These are phyloP conservation scores for Grus americana DNA, from an alignment of 2,113 vertebrate species.

Conservation along the genomic window DNA sequence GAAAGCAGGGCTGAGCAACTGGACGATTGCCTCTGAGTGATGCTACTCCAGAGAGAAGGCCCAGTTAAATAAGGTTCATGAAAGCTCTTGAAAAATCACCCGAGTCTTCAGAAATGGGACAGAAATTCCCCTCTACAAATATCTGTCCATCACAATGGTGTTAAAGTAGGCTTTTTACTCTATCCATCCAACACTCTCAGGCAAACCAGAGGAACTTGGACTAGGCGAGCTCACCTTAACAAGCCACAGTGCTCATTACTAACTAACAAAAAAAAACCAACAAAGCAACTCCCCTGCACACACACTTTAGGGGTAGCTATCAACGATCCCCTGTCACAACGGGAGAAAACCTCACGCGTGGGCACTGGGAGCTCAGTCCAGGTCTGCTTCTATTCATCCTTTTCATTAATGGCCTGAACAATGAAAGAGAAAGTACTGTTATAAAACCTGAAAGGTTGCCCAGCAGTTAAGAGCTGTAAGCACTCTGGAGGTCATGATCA, in stretches of 20 bases:
- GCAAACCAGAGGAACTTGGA: background rate
- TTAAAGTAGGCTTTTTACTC: background rate
- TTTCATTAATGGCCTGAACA: constrained; percentile 1
- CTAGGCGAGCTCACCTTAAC: background rate
- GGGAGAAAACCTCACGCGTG: background rate
- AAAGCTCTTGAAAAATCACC: background rate
- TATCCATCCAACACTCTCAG: background rate
- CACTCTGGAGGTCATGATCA: background rate
- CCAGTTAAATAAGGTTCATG: background rate
- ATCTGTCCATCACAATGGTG: background rate
- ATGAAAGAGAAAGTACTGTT: constrained; percentile 4
- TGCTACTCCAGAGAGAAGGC: background rate
- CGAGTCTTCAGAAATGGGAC: background rate
- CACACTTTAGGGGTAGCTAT: background rate
- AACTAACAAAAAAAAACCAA: background rate
- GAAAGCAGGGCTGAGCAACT: background rate
- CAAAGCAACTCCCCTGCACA: background rate
- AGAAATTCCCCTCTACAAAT: background rate
- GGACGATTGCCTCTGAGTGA: rapidly evolving
- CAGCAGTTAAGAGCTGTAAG: constrained; percentile 27
- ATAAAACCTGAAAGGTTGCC: constrained; percentile 26
- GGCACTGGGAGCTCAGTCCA: background rate
- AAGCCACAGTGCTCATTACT: background rate
- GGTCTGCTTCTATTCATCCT: constrained; percentile 2
- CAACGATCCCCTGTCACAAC: background rate